A percentile compares a stretch with the other conserved stretches of the same genome.
phyloP scores from a whole-genome alignment of 2,888 invertebrate species.

The Molorchus minor region DNA sequence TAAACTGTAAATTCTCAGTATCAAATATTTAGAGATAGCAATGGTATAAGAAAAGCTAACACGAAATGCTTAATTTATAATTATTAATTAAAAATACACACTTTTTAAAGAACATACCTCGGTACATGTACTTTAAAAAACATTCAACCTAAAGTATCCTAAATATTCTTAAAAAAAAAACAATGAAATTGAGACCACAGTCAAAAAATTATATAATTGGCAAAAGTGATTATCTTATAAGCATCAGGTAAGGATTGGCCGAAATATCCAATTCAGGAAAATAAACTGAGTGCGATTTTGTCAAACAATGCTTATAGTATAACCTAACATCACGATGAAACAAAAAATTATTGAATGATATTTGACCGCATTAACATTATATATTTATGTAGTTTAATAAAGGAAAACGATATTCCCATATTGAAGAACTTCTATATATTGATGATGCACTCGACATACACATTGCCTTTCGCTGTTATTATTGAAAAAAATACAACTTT shows the following conservation, averaged over 20 bases:
- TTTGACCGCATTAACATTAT: slow-evolving; percentile 35
- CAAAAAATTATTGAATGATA: slow-evolving; percentile 31
- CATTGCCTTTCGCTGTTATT: slow-evolving; percentile 62
- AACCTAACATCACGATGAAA: slow-evolving; percentile 47
- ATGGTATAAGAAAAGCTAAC: slow-evolving; percentile 67
- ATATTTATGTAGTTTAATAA: slow-evolving; percentile 39
- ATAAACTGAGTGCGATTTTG: slow-evolving; percentile 23
- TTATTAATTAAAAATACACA: slow-evolving; percentile 37
- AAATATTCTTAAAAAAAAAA: slow-evolving; percentile 53
- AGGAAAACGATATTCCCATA: slow-evolving; percentile 51
- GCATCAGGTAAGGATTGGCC: slow-evolving; percentile 34
- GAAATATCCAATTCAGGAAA: slow-evolving; percentile 20
- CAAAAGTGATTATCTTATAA: slow-evolving; percentile 51
- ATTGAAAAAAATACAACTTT: slow-evolving; percentile 60
- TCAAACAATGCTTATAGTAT: slow-evolving; percentile 52
- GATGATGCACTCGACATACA: slow-evolving; percentile 60
- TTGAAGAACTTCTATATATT: slow-evolving; percentile 51
- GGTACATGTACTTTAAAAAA: slow-evolving; percentile 21
- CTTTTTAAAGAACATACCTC: slow-evolving; percentile 36
- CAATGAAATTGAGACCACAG: slow-evolving; percentile 58
- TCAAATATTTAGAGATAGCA: slow-evolving; percentile 66
- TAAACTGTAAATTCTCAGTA: slow-evolving; percentile 70
- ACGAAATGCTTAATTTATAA: slow-evolving; percentile 62
- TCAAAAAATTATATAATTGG: slow-evolving; percentile 52
- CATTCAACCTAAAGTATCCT: slow-evolving; percentile 51